Base-by-base conservation (phyloP, 1,140 invertebrate genomes). In the Drosophila cardini region DNA sequence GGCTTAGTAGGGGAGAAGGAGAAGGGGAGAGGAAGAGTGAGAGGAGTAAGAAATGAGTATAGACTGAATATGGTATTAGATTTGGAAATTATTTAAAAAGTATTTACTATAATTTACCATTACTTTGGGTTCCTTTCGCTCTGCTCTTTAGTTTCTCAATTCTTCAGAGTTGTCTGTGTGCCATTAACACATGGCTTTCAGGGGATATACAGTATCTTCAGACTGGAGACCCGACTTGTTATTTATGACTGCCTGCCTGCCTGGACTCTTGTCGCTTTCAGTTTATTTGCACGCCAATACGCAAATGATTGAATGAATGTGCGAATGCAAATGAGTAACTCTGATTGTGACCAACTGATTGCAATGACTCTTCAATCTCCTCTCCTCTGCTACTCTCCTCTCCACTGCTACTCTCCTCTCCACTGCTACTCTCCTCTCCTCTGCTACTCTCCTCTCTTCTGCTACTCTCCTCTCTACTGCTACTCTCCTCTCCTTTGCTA, bases 251-350 rank as follows among this genome's bases (percentile, higher is more conserved):
- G 67, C 68, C 32, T 40, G 57, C 52, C 53, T 52, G 67, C 68
- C 32, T 40, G 58, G 30, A 34, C 26, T 32, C 30, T 52, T 52
- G 50, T 36, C 57, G 9, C 18, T 60, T 50, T 60, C 53, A 6
- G 61, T 64, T 70, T 63, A 60, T 74, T 77, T 80, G 50, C 70
- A 45, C 34, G 69, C 69, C 71, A 81, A 85, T 87, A 86, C 70
- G 57, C 65, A 74, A 74, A 63, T 77, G 80, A 82, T 64, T 52
- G 76, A 72, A 60, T 78, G 72, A 65, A 65, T 78, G 79, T 52
- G 48, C 42, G 61, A 67, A 87, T 86, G 78, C 78, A 82, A 86
- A 87, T 82, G 68, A 79, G 76, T 30, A 43, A 55, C 65, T 34
- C 68, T 61, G 43, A 63, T 78, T 62, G 36, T 63, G 72, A 50